phyloP scores from a whole-genome alignment of 2,797 vertebrate genomes.

The Dendrocincla tyrannina region DNA sequence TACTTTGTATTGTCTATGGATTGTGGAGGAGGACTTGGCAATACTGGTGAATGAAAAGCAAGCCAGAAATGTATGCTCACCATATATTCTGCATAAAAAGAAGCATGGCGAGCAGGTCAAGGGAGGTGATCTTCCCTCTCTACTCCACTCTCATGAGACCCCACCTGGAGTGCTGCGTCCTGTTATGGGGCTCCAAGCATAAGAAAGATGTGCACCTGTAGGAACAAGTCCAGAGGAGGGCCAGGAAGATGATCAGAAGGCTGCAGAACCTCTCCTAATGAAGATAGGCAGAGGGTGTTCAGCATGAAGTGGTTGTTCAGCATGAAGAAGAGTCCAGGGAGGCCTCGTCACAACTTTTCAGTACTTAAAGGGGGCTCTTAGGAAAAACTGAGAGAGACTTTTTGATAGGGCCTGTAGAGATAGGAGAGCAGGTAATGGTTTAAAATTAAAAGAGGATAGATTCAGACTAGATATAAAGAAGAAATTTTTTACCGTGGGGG shows the following conservation, averaged over 20 bases:
- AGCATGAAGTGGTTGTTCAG: neutral
- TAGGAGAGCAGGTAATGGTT: neutral
- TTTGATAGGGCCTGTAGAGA: rapidly evolving
- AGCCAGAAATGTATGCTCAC: rapidly evolving
- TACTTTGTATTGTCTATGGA: neutral
- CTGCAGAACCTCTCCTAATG: rapidly evolving
- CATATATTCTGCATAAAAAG: rapidly evolving
- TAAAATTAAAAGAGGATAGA: neutral
- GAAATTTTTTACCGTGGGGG: rapidly evolving
- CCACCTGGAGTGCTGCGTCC: rapidly evolving
- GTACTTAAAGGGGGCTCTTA: neutral
- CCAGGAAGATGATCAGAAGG: neutral
- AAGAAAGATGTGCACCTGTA: neutral
- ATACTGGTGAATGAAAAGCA: neutral
- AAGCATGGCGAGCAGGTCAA: rapidly evolving
- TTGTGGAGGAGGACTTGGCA: neutral
- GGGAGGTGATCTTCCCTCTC: neutral
- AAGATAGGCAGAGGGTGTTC: neutral
- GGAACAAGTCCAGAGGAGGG: neutral
- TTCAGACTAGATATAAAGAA: neutral
- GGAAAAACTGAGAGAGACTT: neutral
- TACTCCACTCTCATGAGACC: neutral
- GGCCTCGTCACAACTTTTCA: neutral
- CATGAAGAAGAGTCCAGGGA: neutral
- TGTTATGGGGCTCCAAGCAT: neutral